Evolutionary conservation across 2,797 vertebrate genomes (phyloP).

Genomic region (Vespertilio murinus): DNA sequence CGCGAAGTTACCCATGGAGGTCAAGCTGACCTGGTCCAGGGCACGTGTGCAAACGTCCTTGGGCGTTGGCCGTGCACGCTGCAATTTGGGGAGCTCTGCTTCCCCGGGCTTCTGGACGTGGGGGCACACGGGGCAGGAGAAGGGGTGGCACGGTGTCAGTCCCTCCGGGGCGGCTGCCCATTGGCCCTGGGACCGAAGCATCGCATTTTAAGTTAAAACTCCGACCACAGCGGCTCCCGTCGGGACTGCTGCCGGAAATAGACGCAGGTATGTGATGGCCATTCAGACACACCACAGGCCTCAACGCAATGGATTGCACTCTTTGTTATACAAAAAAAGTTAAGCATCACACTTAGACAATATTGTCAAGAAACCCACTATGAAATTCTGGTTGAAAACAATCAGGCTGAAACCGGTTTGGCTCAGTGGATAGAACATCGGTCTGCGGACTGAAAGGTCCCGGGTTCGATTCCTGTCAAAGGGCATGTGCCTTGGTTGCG

Average conservation of each 20-base stretch:
- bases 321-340: background rate
- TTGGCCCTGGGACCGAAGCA: too few species aligned
- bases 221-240: background rate
- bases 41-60: background rate
- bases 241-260: background rate
- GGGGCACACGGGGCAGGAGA: fast-evolving
- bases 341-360: background rate
- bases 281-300: background rate
- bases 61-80: fast-evolving
- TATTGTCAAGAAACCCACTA: background rate
- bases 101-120: too few species aligned
- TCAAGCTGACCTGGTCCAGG: background rate
- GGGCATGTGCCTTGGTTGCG: too few species aligned
- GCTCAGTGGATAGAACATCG: too few species aligned
- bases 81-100: background rate
- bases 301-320: background rate
- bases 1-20: background rate
- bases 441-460: too few species aligned
- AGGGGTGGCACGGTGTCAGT: background rate
- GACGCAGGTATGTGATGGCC: fast-evolving
- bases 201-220: background rate
- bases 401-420: too few species aligned
- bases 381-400: slow-evolving; percentile 24
- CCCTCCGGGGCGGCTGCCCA: fast-evolving
- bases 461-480: too few species aligned